Evolutionary conservation across 2,888 invertebrate genomes (phyloP).

Genomic region (Drosophila buzzatii): DNA sequence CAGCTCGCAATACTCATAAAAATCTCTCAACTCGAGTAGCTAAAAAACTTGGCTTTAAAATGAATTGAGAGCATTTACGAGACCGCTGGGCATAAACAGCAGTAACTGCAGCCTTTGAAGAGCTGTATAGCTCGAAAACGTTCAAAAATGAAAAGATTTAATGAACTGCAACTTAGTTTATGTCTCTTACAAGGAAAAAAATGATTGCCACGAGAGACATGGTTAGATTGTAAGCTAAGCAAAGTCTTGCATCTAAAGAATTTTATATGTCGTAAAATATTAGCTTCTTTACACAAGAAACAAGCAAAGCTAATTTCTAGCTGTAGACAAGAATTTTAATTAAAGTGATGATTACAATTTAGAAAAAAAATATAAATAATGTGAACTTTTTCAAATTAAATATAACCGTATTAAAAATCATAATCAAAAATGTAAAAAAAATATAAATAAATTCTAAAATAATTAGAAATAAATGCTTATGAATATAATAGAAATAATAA

Average conservation of each 20-base stretch:
- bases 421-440: too few species aligned
- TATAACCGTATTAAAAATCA: neutral
- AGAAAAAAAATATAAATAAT: neutral
- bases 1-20: constrained; percentile 23
- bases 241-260: neutral
- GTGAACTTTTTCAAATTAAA: too few species aligned
- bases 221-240: neutral
- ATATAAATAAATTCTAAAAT: too few species aligned
- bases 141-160: constrained; percentile 2
- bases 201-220: neutral
- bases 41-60: constrained; percentile 17
- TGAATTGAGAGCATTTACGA: constrained; percentile 26
- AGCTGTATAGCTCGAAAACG: neutral
- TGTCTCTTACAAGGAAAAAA: neutral
- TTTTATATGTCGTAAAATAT: neutral
- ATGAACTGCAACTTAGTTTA: constrained; percentile 8
- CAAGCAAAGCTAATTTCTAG: neutral
- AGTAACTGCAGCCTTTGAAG: constrained; percentile 1
- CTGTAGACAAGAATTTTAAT: neutral
- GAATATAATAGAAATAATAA: too few species aligned
- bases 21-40: constrained; percentile 25
- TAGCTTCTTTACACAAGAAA: neutral
- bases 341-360: neutral
- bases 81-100: constrained; percentile 14
- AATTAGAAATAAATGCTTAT: too few species aligned